phyloP scores from a whole-genome alignment of 1,140 invertebrate species.

The Nasonia longicornis region DNA sequence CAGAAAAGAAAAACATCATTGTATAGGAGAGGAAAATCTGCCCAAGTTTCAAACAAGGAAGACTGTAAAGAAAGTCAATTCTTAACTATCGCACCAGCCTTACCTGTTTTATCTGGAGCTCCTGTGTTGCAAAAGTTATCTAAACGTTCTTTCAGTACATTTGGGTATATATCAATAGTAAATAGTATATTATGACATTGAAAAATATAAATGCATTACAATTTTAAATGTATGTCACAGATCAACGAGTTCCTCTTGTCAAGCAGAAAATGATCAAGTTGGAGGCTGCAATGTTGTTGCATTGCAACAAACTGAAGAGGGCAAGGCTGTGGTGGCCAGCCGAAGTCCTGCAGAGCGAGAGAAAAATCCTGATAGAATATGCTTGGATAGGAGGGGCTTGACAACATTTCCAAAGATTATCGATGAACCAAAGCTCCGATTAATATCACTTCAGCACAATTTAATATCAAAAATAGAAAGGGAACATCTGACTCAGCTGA shows the following conservation, averaged over 20 bases:
- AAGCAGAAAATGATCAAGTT: constrained; percentile 63
- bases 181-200: constrained; percentile 14
- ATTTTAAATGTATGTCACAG: constrained; percentile 40
- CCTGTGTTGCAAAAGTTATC: constrained; percentile 66
- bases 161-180: constrained; percentile 60
- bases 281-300: constrained; percentile 58
- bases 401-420: constrained; percentile 83
- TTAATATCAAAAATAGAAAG: constrained; percentile 82
- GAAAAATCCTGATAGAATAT: constrained; percentile 81
- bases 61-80: constrained; percentile 65
- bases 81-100: constrained; percentile 73
- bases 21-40: constrained; percentile 58
- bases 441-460: constrained; percentile 93
- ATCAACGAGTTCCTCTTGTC: constrained; percentile 55
- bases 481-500: constrained; percentile 73
- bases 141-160: constrained; percentile 71
- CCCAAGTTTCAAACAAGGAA: constrained; percentile 46
- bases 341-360: constrained; percentile 78
- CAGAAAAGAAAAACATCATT: constrained; percentile 59
- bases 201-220: constrained; percentile 20
- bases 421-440: constrained; percentile 81
- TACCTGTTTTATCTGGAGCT: constrained; percentile 67
- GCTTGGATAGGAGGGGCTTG: constrained; percentile 80
- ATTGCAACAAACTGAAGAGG: constrained; percentile 68
- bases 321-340: constrained; percentile 74